Evolutionary conservation across 2,888 invertebrate species (phyloP), one percentile per base, ranked within the genome.

Genomic region (Hypercompe scribonia): DNA sequence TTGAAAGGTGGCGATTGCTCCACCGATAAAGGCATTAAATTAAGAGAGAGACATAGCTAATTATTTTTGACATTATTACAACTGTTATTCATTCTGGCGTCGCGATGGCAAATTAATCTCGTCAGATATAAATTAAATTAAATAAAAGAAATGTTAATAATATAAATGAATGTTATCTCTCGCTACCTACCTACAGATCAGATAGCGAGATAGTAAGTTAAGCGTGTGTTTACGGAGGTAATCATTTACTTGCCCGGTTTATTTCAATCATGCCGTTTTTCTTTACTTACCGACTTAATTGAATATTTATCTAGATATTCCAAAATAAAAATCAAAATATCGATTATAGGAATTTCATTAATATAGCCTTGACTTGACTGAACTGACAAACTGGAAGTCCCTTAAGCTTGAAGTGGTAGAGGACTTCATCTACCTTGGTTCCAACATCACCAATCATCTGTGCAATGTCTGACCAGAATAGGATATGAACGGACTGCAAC

Each of bases 201-300:
- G 54, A 74, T 65, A 34, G 36, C 61, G 11, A 21, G 79, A 81
- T 78, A 67, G 65, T 63, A 64, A 50, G 34, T 70, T 33, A 80
- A 72, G 72, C 71, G 79, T 71, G 58, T 76, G 74, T 77, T 72
- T 71, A 73, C 71, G 64, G 54, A 42, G 50, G 64, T 67, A 34
- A 76, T 76, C 33, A 65, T 79, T 83, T 70, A 65, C 63, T 70
- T 65, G 36, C 3, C 54, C 34, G 67, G 68, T 71, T 34, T 13
- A 39, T 70, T 46, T 42, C n/a, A 39, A 21, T 64, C 50, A 15
- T 8, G 2, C 15, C 65, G 4, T 13, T 31, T 71, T 83, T 68
- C 34, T 72, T 68, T 75, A 74, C 50, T 21, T 15, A 46, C 24
- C 3, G 24, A 8, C 18, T 50, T 24, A 50, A 50, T 50, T 21